These are phyloP conservation scores for Paramormyrops hopkinsi DNA, from an alignment of 2,797 vertebrate species.

Conservation along the genomic window DNA sequence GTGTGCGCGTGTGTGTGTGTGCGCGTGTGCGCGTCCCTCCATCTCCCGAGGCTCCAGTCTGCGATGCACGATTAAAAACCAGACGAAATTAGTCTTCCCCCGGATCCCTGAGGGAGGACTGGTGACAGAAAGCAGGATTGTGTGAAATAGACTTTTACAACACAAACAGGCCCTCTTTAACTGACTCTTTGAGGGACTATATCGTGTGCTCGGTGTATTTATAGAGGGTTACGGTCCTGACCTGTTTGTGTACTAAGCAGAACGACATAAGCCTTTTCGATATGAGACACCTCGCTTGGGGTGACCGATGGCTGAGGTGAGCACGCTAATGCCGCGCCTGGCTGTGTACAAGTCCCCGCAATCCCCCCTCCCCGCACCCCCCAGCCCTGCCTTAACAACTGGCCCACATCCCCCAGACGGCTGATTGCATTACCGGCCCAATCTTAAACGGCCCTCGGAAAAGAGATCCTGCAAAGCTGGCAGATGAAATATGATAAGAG, in stretches of 20 bases:
- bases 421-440: not conserved
- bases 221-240: slow-evolving; percentile 2
- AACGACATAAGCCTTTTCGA: not conserved
- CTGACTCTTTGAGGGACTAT: slow-evolving; percentile 19
- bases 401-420: not conserved
- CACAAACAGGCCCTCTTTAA: slow-evolving; percentile 31
- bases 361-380: not conserved
- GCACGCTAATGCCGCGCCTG: not conserved
- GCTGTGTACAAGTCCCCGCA: not conserved
- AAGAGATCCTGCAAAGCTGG: not conserved
- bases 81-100: slow-evolving; percentile 38
- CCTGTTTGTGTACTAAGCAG: not conserved
- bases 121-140: slow-evolving; percentile 42
- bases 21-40: not conserved
- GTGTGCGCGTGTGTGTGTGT: not conserved
- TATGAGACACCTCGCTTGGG: not conserved
- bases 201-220: not conserved
- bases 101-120: slow-evolving; percentile 14
- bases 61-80: not conserved
- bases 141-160: slow-evolving; percentile 34
- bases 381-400: not conserved
- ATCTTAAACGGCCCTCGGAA: slow-evolving; percentile 5
- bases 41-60: not conserved
- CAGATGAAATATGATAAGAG: slow-evolving; percentile 14
- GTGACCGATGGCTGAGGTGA: not conserved